These are phyloP conservation scores for Pteropus rufus DNA, from an alignment of 2,797 vertebrate species.

Conservation along the genomic window DNA sequence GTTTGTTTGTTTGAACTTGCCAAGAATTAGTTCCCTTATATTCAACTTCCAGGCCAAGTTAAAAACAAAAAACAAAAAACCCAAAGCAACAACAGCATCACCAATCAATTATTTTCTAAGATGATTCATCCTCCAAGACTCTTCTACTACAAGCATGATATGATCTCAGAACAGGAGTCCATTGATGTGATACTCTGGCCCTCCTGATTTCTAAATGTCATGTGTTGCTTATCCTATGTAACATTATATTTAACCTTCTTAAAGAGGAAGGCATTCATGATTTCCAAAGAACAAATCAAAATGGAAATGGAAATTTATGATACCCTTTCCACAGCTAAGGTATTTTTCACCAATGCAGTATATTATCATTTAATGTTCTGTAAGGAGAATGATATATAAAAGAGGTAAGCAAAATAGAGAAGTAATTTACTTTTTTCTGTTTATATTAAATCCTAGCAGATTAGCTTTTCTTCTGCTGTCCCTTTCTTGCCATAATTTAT, in stretches of 20 bases:
- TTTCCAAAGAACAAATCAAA: constrained; percentile 8
- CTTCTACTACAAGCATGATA: neutral
- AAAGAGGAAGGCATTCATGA: neutral
- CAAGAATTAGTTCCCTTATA: neutral
- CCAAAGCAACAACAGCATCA: neutral
- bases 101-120: neutral
- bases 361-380: neutral
- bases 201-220: neutral
- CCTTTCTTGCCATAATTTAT: neutral
- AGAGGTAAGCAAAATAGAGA: neutral
- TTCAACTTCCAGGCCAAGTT: neutral
- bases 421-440: neutral
- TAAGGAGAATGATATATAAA: neutral
- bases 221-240: neutral
- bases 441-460: neutral
- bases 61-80: neutral
- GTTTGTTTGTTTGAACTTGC: neutral
- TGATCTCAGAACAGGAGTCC: neutral
- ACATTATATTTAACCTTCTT: neutral
- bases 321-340: neutral
- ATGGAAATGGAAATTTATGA: neutral
- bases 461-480: neutral
- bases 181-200: neutral
- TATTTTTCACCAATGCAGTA: neutral
- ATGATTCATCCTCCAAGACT: neutral